These are phyloP conservation scores for Sceliomorpha sp. DNA, from an alignment of 2,888 invertebrate genomes.

Conservation along the genomic window DNA sequence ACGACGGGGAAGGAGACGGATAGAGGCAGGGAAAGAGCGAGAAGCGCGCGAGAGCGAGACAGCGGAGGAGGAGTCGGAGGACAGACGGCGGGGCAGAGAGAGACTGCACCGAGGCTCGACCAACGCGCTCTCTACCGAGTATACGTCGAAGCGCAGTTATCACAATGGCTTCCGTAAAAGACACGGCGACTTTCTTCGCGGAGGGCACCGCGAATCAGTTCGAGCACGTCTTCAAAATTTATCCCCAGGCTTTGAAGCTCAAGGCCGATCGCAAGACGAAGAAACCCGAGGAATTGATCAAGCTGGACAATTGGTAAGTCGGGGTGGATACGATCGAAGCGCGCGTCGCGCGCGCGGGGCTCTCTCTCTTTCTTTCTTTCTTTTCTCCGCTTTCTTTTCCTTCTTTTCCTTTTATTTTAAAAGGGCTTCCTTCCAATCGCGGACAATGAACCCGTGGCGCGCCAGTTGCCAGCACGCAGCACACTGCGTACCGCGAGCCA, in stretches of 20 bases:
- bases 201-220: conserved; percentile 93
- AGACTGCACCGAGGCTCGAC: too few species aligned
- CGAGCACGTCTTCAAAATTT: conserved; percentile 93
- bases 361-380: conserved; percentile 3
- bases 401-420: conserved; percentile 52
- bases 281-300: conserved; percentile 96
- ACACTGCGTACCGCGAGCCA: conserved; percentile 21
- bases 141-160: conserved; percentile 71
- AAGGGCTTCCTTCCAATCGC: conserved; percentile 63
- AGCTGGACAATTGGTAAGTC: conserved; percentile 97
- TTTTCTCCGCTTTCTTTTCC: conserved; percentile 17
- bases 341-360: conserved; percentile 16
- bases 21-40: conserved; percentile 35
- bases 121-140: conserved; percentile 67
- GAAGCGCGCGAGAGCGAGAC: conserved; percentile 38
- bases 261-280: conserved; percentile 95
- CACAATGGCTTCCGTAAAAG: conserved; percentile 92
- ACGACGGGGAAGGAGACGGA: conserved; percentile 37
- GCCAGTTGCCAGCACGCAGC: conserved; percentile 70
- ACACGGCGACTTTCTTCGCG: conserved; percentile 96
- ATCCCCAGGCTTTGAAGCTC: conserved; percentile 93
- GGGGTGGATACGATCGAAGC: conserved; percentile 15
- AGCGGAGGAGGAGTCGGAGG: conserved; percentile 1
- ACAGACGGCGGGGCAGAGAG: too few species aligned
- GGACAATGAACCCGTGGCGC: conserved; percentile 79